Base-by-base conservation (phyloP, 2,888 invertebrate genomes). In the Eupsilia transversa region DNA sequence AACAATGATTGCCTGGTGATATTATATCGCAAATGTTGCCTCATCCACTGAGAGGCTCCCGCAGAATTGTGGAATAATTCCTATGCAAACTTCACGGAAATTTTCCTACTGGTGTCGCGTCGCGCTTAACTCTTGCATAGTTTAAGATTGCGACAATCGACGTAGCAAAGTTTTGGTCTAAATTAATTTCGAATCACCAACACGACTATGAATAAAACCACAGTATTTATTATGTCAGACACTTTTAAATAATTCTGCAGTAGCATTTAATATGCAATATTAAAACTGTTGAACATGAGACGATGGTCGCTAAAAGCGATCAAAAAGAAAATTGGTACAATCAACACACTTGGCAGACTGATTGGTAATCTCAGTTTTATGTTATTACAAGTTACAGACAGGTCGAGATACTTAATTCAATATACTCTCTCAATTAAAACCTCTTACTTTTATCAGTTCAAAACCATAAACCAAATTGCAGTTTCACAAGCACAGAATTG, bases 391-490 rank as follows among this genome's bases (percentile, higher is more conserved):
- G 3, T n/a, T 14, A 4, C 56, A 46, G 35, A 46, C 56, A 20
- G 27, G 43, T n/a, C 41, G 12, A 71, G 52, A 41, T 38, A 67
- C 23, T 61, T 63, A 54, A 49, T 35, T 61, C 30, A 79, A 56
- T 49, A 56, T 20, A 78, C 79, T 49, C 33, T 41, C 60, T 43
- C 63, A 80, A 79, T 80, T 80, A 79, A 67, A 80, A 57, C 49
- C 65, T 64, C 33, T 61, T 66, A 57, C 57, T 27, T 46, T 65
- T 75, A 80, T 79, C 79, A 81, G 63, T 81, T 33, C n/a, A 67
- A 41, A 80, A 80, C 65, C 67, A 80, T 79, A 79, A 79, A 79
- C 54, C 56, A 82, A 69, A 76, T 56, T 63, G 82, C 65, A 71
- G 70, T 79, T 79, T 75, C 77, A 60, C 68, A 60, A 72, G 35